Percentiles rank a stretch among this genome's conserved stretches.
Conservation (phyloP, 2,113 vertebrate species). For the Apaloderma vittatum region DNA sequence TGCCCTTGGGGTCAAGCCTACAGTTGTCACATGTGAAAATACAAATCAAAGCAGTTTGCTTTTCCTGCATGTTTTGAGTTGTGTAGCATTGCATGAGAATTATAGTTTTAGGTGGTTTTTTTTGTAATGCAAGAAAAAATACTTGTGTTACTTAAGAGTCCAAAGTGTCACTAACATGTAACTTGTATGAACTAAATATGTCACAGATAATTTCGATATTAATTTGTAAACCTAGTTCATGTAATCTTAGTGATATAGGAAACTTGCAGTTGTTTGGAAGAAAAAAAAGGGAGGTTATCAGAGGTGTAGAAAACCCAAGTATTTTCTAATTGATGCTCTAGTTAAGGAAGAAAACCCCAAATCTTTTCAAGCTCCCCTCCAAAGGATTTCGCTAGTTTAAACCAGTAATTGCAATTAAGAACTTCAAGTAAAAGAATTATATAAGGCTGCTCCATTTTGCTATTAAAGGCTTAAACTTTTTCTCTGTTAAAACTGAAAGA, state of each 20-base stretch:
- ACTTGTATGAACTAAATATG: background rate
- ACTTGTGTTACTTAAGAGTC: background rate
- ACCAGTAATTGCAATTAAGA: conserved; percentile 58
- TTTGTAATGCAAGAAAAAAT: background rate
- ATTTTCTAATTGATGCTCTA: conserved; percentile 27
- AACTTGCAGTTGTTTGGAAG: background rate
- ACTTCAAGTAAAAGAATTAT: conserved; percentile 44
- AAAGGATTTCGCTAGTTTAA: conserved; percentile 40
- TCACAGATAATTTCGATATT: background rate
- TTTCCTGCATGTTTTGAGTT: background rate
- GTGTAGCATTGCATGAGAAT: background rate
- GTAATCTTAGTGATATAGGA: background rate
- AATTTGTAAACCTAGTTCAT: background rate
- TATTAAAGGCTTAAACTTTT: conserved; percentile 46
- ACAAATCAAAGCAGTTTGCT: background rate
- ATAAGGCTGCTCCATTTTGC: conserved; percentile 18
- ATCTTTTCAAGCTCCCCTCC: background rate
- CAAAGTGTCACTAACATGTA: background rate
- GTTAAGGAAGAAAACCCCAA: background rate
- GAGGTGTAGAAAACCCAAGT: background rate
- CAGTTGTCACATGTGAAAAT: background rate
- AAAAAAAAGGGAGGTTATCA: background rate
- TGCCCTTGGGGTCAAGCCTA: background rate
- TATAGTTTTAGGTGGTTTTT: background rate
- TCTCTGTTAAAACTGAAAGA: conserved; percentile 57